These are phyloP conservation scores for Geodia barretti DNA, from an alignment of 37 sponge, comb jelly and placozoan species.

Conservation along the genomic window DNA sequence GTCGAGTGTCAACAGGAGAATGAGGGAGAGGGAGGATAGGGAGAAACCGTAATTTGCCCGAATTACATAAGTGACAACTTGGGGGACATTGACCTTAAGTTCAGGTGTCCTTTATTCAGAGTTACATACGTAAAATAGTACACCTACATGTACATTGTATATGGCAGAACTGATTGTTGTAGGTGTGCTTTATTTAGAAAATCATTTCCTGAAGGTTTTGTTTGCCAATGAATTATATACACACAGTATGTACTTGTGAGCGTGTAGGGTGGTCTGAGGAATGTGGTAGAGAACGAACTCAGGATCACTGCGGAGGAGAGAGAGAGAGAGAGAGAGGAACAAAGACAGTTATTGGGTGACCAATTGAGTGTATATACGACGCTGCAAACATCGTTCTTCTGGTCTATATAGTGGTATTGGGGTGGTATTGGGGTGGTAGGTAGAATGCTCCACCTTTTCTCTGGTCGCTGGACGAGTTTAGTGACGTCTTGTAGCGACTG, in stretches of 20 bases:
- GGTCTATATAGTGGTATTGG: neutral
- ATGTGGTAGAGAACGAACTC: conserved; percentile 82
- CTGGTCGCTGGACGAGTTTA: conserved; percentile 41
- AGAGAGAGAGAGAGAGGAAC: neutral
- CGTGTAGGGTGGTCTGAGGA: conserved; percentile 51
- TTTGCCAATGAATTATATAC: neutral
- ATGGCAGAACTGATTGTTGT: too few relatives aligned
- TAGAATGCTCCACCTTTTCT: conserved; percentile 45
- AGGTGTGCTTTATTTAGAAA: too few relatives aligned
- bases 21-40: too few relatives aligned
- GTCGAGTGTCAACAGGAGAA: neutral
- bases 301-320: conserved; percentile 70
- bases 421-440: neutral
- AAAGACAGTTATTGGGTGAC: conserved; percentile 1
- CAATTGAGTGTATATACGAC: neutral
- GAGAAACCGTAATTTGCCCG: too few relatives aligned
- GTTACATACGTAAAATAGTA: neutral
- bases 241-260: conserved; percentile 71
- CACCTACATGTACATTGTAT: neutral
- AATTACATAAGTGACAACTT: too few relatives aligned
- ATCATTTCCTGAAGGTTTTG: too few relatives aligned
- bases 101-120: neutral
- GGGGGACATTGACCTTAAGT: neutral
- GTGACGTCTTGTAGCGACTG: conserved; percentile 66
- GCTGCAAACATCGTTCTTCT: neutral